These are phyloP conservation scores for Meriones unguiculatus DNA, from an alignment of 2,113 vertebrate species.

Conservation along the genomic window DNA sequence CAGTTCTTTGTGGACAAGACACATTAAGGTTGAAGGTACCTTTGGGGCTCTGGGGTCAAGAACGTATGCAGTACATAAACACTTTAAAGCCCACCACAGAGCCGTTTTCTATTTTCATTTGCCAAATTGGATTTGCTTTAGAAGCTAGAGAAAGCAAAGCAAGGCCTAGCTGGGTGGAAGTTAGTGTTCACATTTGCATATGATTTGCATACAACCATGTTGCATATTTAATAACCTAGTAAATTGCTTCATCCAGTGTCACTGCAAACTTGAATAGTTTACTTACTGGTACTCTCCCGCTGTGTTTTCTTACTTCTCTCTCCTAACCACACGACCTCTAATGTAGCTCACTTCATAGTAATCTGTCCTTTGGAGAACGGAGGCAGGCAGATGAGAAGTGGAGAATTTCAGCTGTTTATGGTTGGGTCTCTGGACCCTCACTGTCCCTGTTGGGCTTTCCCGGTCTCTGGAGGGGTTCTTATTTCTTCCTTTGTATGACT, in stretches of 20 bases:
- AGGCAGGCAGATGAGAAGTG: background rate
- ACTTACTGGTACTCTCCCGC: background rate
- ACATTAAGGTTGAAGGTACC: background rate
- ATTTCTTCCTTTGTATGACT: background rate
- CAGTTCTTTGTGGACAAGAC: background rate
- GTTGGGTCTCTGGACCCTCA: background rate
- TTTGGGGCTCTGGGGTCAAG: background rate
- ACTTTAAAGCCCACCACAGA: background rate
- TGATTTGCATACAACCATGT: conserved; percentile 56
- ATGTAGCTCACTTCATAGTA: background rate
- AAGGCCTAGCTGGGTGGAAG: background rate
- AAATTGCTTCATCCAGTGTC: conserved; percentile 30
- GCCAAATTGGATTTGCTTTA: conserved; percentile 68
- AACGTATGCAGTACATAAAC: background rate
- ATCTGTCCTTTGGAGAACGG: background rate
- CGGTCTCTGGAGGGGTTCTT: background rate
- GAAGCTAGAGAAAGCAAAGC: conserved; percentile 62
- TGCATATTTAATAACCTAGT: background rate
- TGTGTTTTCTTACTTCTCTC: conserved; percentile 33
- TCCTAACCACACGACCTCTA: background rate
- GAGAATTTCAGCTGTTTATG: background rate
- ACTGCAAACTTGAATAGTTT: conserved; percentile 31
- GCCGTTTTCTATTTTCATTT: conserved; percentile 46
- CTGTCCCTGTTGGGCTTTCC: background rate
- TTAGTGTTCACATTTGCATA: conserved; percentile 49